These are phyloP conservation scores for Octomys mimax DNA, from an alignment of 2,797 vertebrate species.

Conservation along the genomic window DNA sequence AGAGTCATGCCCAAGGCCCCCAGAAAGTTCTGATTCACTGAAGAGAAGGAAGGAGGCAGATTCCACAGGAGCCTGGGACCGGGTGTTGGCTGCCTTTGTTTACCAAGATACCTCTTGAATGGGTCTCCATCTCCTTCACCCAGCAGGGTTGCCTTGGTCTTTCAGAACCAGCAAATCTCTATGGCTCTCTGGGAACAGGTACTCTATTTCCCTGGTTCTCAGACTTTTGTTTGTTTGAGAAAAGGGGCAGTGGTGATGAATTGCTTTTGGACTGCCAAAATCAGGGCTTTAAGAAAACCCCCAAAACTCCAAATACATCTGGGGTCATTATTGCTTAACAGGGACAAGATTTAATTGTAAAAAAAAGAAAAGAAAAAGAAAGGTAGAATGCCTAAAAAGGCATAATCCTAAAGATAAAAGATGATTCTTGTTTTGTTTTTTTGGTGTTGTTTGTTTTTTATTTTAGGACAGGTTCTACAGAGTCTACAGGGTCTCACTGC, in stretches of 20 bases:
- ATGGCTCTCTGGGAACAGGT: neutral
- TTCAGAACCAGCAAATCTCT: neutral
- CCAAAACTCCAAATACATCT: constrained; percentile 66
- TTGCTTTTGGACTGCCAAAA: constrained; percentile 59
- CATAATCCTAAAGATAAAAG: constrained; percentile 26
- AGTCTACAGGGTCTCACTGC: no score
- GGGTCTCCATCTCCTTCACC: neutral
- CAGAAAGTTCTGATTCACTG: constrained; percentile 20
- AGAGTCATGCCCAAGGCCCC: neutral
- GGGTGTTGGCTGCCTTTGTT: neutral
- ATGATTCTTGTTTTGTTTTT: neutral
- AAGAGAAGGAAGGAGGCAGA: neutral
- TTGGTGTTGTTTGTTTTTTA: no score
- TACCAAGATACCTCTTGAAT: neutral
- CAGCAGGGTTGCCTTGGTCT: neutral
- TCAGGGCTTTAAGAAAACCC: constrained; percentile 64
- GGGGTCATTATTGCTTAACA: constrained; percentile 43
- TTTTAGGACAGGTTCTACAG: no score
- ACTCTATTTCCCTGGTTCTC: neutral
- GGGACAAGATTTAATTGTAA: neutral
- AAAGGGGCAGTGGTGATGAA: constrained; percentile 2
- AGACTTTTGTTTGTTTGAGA: constrained; percentile 43
- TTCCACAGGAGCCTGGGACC: neutral
- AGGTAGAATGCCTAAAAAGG: neutral
- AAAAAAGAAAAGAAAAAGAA: neutral